A percentile compares a stretch with the other conserved stretches of the same genome.
Evolutionary conservation across 2,888 invertebrate genomes (phyloP).

Genomic region (Phortica magna): DNA sequence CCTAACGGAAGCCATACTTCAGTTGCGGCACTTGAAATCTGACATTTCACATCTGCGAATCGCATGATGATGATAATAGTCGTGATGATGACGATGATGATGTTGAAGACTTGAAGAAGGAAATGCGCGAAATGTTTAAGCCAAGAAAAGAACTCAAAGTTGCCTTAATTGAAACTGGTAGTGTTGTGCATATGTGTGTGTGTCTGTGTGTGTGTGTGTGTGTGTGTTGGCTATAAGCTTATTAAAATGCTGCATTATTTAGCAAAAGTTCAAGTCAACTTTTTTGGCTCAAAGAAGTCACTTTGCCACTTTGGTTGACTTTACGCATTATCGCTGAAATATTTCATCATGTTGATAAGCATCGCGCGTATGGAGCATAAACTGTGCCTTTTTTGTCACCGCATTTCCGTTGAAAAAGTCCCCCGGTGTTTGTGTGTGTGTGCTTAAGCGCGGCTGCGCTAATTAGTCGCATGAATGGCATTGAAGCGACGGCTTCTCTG

Average conservation of each 20-base stretch:
- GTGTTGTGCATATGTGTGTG: not conserved
- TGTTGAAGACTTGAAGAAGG: not conserved
- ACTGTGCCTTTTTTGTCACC: constrained; percentile 64
- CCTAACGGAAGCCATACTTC: constrained; percentile 71
- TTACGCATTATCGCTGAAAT: constrained; percentile 68
- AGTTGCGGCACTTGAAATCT: constrained; percentile 62
- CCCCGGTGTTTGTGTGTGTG: no score
- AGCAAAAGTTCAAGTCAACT: not conserved
- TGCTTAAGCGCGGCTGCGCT: constrained; percentile 75
- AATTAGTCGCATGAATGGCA: constrained; percentile 77
- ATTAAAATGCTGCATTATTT: no score
- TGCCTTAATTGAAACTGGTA: not conserved
- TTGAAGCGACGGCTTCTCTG: constrained; percentile 71
- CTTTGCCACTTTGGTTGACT: constrained; percentile 23
- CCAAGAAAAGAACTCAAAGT: not conserved
- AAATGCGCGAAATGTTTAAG: constrained; percentile 4
- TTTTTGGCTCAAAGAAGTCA: not conserved
- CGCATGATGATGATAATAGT: not conserved
- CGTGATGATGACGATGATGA: not conserved
- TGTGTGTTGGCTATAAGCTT: no score
- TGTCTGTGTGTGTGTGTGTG: no score
- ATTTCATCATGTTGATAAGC: constrained; percentile 74
- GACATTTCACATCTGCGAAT: constrained; percentile 65
- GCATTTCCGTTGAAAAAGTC: constrained; percentile 73
- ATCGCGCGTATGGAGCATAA: constrained; percentile 51